Evolutionary conservation across 1,140 invertebrate genomes (phyloP).

Genomic region (Leptopilina boulardi): DNA sequence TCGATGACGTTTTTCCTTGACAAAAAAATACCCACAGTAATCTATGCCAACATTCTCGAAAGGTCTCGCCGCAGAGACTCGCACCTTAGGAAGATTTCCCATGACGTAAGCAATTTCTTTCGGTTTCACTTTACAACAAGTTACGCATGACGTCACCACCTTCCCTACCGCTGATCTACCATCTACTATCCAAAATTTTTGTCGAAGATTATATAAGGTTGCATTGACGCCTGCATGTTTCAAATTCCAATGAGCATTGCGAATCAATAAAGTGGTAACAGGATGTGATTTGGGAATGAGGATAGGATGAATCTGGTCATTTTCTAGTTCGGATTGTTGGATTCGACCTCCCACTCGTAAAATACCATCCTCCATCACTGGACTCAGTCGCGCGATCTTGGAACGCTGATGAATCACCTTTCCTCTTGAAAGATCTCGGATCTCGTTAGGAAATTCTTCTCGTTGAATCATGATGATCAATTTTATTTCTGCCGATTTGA

Average conservation of each 20-base stretch:
- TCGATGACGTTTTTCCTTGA: slow-evolving; percentile 4
- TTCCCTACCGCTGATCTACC: neutral
- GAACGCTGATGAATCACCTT: neutral
- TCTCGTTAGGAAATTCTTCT: neutral
- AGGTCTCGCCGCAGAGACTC: slow-evolving; percentile 7
- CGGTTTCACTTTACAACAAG: slow-evolving; percentile 31
- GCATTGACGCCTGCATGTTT: slow-evolving; percentile 6
- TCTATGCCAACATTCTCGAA: slow-evolving; percentile 26
- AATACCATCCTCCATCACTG: slow-evolving; percentile 1
- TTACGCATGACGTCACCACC: slow-evolving; percentile 24
- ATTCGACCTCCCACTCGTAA: slow-evolving; percentile 38
- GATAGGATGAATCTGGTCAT: slow-evolving; percentile 30
- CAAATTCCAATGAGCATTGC: neutral
- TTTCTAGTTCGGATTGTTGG: slow-evolving; percentile 2
- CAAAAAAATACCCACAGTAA: slow-evolving; percentile 32
- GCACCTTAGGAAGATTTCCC: slow-evolving; percentile 19
- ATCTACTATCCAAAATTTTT: slow-evolving; percentile 36
- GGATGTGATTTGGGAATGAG: slow-evolving; percentile 23
- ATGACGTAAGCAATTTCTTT: neutral
- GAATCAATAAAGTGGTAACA: slow-evolving; percentile 28
- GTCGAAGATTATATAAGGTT: slow-evolving; percentile 13
- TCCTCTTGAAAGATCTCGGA: neutral
- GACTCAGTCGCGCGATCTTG: neutral
- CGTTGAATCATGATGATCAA: neutral
- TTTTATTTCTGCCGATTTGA: neutral